Conservation (phyloP, 2,888 invertebrate genomes). For the Dynastes maya region DNA sequence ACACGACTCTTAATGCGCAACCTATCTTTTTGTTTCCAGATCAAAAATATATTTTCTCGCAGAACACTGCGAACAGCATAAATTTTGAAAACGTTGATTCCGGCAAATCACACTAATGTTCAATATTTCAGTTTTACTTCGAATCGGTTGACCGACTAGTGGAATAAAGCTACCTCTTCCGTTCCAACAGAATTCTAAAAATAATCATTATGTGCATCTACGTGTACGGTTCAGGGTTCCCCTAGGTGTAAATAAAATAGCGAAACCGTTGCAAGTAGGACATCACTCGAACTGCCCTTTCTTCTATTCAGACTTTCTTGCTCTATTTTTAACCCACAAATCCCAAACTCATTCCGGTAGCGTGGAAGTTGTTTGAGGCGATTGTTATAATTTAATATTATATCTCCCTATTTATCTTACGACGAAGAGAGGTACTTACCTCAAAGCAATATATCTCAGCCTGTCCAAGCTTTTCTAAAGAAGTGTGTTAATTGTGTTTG, state of each 20-base stretch:
- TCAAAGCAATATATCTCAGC: conserved; percentile 7
- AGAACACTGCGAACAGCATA: too few relatives aligned
- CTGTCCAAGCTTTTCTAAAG: not conserved
- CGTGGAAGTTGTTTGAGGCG: not conserved
- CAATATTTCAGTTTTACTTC: not conserved
- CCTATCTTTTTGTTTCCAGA: too few relatives aligned
- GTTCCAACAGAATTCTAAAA: conserved; percentile 19
- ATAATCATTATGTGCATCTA: conserved; percentile 12
- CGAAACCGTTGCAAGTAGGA: conserved; percentile 13
- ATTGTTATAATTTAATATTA: conserved; percentile 1
- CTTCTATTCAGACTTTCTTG: not conserved
- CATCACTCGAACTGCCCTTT: conserved; percentile 3
- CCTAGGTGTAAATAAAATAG: conserved; percentile 23
- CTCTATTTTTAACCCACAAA: not conserved
- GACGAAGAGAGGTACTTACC: not conserved
- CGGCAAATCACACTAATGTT: too few relatives aligned
- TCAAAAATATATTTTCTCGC: too few relatives aligned
- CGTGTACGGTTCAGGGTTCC: conserved; percentile 9
- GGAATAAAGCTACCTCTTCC: conserved; percentile 20
- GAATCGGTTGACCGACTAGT: conserved; percentile 4
- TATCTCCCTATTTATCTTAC: not conserved
- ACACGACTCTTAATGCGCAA: too few relatives aligned
- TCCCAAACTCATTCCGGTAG: not conserved
- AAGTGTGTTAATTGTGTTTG: too few relatives aligned
- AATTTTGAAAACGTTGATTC: too few relatives aligned